Conservation (phyloP, 2,113 vertebrate genomes). For the Indicator indicator region DNA sequence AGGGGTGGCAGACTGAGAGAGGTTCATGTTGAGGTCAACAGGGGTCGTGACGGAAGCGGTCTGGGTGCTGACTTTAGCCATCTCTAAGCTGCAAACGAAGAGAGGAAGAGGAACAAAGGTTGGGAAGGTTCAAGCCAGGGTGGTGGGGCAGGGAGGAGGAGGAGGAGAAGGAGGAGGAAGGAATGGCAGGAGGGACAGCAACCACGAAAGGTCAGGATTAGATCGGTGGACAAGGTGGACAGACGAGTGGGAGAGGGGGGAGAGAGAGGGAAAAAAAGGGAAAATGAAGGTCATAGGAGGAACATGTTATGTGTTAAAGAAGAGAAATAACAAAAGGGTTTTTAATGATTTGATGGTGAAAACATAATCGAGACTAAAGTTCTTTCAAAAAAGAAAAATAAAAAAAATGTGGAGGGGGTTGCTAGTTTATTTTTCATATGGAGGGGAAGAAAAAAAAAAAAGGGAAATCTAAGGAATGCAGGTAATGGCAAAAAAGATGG, state of each 20-base stretch:
- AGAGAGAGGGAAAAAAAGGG: conserved; percentile 82
- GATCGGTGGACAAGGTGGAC: conserved; percentile 59
- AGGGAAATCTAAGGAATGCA: conserved; percentile 76
- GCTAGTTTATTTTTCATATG: conserved; percentile 53
- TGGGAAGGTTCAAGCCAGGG: conserved; percentile 74
- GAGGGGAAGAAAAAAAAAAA: background rate
- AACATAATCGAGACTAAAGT: conserved; percentile 76
- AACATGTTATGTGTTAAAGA: conserved; percentile 89
- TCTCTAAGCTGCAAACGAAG: conserved; percentile 92
- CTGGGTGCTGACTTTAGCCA: conserved; percentile 97
- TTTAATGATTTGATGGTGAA: conserved; percentile 81
- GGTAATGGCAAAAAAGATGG: conserved; percentile 76
- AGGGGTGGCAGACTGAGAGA: conserved; percentile 85
- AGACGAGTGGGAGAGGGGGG: conserved; percentile 58
- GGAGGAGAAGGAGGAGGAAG: conserved; percentile 11
- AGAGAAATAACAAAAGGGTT: conserved; percentile 86
- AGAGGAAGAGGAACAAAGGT: conserved; percentile 78
- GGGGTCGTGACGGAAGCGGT: conserved; percentile 86
- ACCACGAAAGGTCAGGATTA: conserved; percentile 69
- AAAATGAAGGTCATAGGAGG: conserved; percentile 85
- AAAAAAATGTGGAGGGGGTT: background rate
- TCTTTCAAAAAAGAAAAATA: conserved; percentile 38
- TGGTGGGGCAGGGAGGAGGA: conserved; percentile 18
- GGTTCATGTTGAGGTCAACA: conserved; percentile 92
- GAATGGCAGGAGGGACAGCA: conserved; percentile 44